These are phyloP conservation scores for Epistrophella euchroma DNA, from an alignment of 2,888 invertebrate species.

Conservation along the genomic window DNA sequence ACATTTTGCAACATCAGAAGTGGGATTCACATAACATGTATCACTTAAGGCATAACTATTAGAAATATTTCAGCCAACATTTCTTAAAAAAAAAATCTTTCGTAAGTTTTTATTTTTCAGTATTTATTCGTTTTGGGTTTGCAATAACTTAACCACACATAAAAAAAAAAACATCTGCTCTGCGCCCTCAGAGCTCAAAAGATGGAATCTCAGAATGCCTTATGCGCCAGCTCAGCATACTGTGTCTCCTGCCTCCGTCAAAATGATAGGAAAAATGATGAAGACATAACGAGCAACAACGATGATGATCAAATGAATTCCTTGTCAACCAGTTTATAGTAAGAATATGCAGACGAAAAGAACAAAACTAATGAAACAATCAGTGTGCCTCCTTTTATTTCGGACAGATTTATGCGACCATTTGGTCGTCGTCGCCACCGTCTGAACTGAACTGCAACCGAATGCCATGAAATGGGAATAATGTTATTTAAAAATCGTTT, in stretches of 20 bases:
- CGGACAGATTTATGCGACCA: constrained; percentile 66
- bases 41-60: no score
- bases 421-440: constrained; percentile 57
- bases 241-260: not conserved
- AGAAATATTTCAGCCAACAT: no score
- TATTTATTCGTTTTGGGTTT: not conserved
- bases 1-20: no score
- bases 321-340: constrained; percentile 35
- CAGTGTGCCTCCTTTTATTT: constrained; percentile 27
- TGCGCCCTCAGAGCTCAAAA: no score
- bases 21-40: no score
- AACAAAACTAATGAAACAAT: constrained; percentile 32
- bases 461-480: constrained; percentile 54
- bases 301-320: constrained; percentile 70
- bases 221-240: not conserved
- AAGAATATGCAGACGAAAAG: constrained; percentile 8
- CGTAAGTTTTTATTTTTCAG: not conserved
- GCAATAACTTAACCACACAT: not conserved
- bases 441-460: constrained; percentile 43
- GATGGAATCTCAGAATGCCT: constrained; percentile 6
- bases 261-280: constrained; percentile 17
- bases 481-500: constrained; percentile 58
- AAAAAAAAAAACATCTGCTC: constrained; percentile 3
- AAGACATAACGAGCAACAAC: constrained; percentile 32
- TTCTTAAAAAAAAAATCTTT: not conserved